Conservation (phyloP, 2,113 vertebrate genomes). For the Mungos mungo region DNA sequence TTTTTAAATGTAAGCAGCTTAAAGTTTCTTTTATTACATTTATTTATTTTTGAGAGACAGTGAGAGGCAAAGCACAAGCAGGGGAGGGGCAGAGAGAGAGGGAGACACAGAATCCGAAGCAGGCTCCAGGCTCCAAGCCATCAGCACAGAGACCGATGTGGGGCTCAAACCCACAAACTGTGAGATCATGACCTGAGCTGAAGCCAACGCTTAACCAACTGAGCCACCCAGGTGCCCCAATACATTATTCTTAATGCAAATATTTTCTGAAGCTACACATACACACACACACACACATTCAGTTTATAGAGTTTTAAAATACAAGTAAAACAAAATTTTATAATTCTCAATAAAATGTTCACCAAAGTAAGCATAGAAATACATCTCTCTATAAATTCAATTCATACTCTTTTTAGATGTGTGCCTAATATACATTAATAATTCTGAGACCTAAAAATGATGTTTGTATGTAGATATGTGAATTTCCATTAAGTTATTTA, state of each 20-base stretch:
- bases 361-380: background rate
- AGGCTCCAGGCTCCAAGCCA: no score
- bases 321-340: background rate
- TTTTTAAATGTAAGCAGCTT: no score
- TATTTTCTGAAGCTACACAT: background rate
- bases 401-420: background rate
- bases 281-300: no score
- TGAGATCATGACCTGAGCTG: no score
- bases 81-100: no score
- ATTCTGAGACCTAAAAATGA: background rate
- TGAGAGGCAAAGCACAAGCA: no score
- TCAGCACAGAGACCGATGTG: no score
- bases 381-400: background rate
- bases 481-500: slow-evolving; percentile 21
- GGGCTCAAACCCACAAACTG: no score
- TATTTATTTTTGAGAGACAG: no score
- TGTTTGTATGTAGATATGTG: background rate
- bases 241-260: background rate
- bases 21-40: no score
- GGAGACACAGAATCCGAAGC: no score
- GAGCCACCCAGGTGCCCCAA: background rate
- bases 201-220: no score
- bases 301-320: background rate
- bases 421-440: background rate
- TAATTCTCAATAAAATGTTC: background rate